These are phyloP conservation scores for Lymantria dispar DNA, from an alignment of 2,888 invertebrate genomes.

Conservation along the genomic window DNA sequence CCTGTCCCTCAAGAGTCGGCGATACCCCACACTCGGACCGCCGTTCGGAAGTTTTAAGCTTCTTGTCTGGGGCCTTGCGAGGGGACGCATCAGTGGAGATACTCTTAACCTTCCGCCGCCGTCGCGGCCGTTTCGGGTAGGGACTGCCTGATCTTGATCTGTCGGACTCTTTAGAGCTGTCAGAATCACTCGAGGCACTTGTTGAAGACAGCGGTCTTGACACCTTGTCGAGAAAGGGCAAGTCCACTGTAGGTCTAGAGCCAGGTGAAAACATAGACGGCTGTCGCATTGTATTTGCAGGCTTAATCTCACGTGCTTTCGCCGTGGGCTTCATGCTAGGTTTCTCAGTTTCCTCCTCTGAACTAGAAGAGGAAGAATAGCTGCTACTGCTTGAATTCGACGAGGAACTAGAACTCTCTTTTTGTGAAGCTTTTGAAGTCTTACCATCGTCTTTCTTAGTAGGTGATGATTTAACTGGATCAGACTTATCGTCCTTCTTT, in stretches of 20 bases:
- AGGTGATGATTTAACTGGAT: constrained; percentile 55
- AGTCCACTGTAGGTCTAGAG: constrained; percentile 83
- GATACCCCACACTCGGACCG: constrained; percentile 87
- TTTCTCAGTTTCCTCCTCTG: constrained; percentile 81
- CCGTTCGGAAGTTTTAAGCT: constrained; percentile 93
- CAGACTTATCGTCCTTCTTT: constrained; percentile 64
- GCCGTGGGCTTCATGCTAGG: constrained; percentile 63
- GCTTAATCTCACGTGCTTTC: constrained; percentile 72
- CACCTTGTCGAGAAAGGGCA: constrained; percentile 92
- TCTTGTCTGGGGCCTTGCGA: constrained; percentile 89
- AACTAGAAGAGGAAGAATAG: constrained; percentile 83
- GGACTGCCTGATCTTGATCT: constrained; percentile 67
- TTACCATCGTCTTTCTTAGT: constrained; percentile 71
- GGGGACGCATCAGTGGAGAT: constrained; percentile 61
- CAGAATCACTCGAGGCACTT: constrained; percentile 84
- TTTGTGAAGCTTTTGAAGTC: constrained; percentile 48
- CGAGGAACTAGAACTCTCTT: constrained; percentile 78
- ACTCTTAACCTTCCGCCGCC: constrained; percentile 67
- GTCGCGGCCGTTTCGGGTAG: constrained; percentile 66
- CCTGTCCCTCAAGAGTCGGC: constrained; percentile 89
- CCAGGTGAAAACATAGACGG: constrained; percentile 72
- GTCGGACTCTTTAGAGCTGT: constrained; percentile 69
- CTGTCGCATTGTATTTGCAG: constrained; percentile 47
- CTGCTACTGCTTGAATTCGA: constrained; percentile 80
- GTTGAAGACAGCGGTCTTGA: constrained; percentile 85